A percentile compares a stretch with the other conserved stretches of the same genome.
Evolutionary conservation across 2,888 invertebrate genomes (phyloP).

Genomic region (Electrophaes corylata): DNA sequence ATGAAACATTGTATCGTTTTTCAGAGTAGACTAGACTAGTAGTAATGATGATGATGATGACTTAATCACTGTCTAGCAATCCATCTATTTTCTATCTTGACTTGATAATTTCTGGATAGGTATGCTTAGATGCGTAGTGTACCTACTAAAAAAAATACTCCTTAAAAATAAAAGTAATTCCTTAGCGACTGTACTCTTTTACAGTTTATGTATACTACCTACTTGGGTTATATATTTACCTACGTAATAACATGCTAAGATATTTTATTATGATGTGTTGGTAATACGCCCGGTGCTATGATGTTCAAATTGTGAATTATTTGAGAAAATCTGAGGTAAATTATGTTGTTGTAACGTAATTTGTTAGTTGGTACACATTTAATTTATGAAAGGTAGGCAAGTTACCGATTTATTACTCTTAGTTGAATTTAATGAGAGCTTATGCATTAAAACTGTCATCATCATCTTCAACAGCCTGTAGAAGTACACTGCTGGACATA

Average conservation of each 20-base stretch:
- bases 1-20: too few relatives aligned
- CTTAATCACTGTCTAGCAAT: too few relatives aligned
- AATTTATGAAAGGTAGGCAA: slow-evolving; percentile 17
- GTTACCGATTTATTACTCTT: slow-evolving; percentile 3
- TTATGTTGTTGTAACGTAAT: slow-evolving; percentile 54
- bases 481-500: too few relatives aligned
- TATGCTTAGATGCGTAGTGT: too few relatives aligned
- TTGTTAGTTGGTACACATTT: slow-evolving; percentile 39
- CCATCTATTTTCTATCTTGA: too few relatives aligned
- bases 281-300: slow-evolving; percentile 45
- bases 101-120: too few relatives aligned
- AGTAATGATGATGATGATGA: too few relatives aligned
- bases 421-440: not conserved
- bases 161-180: not conserved
- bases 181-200: slow-evolving; percentile 1
- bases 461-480: too few relatives aligned
- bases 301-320: slow-evolving; percentile 58
- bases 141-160: too few relatives aligned
- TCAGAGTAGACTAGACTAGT: too few relatives aligned
- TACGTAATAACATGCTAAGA: slow-evolving; percentile 19
- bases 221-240: not conserved
- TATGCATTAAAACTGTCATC: not conserved
- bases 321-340: slow-evolving; percentile 47
- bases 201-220: not conserved
- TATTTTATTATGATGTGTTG: slow-evolving; percentile 48